Evolutionary conservation across 2,888 invertebrate genomes (phyloP), one percentile per base, ranked within the genome.

Genomic region (Biston stratarius): DNA sequence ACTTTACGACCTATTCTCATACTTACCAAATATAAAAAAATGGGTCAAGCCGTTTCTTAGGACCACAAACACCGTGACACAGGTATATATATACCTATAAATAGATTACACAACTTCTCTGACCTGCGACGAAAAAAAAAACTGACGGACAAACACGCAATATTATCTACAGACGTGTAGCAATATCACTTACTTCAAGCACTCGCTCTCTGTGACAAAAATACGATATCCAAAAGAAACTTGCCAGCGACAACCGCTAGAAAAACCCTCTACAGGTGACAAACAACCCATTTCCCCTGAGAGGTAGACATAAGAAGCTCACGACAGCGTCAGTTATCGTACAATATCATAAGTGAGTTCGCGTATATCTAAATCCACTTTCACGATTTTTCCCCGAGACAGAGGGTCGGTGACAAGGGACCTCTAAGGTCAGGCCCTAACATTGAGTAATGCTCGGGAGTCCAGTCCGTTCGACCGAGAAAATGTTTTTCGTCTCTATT

Each of bases 311-410:
- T 69, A 67, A 68, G 60, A 66, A 64, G 57, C 72, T 69, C 72
- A 56, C 67, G 63, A 60, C 73, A 69, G 64, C 60, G 58, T 67
- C 72, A 70, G 72, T 63, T 69, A 72, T 66, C 70, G 66, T 51
- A 70, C 63, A 70, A 74, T 72, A 74, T 72, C 67, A 72, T 74
- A 74, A 74, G 74, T 72, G 72, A 70, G 72, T 76, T 70, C 76
- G 70, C 67, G 72, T 74, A 72, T 75, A 76, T 72, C 68, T 74
- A 76, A 77, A 73, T 67, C 75, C 72, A 61, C 64, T 74, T 74
- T 69, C 58, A 58, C 72, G 70, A 73, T 75, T 77, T 79, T 76
- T 77, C 76, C 75, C 74, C 64, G 63, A 62, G 71, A 73, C 74
- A 69, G 69, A 71, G 69, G 73, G 74, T 73, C 65, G 73, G 71